Evolutionary conservation across 2,888 invertebrate species (phyloP).

Genomic region (Octodonta nipae): DNA sequence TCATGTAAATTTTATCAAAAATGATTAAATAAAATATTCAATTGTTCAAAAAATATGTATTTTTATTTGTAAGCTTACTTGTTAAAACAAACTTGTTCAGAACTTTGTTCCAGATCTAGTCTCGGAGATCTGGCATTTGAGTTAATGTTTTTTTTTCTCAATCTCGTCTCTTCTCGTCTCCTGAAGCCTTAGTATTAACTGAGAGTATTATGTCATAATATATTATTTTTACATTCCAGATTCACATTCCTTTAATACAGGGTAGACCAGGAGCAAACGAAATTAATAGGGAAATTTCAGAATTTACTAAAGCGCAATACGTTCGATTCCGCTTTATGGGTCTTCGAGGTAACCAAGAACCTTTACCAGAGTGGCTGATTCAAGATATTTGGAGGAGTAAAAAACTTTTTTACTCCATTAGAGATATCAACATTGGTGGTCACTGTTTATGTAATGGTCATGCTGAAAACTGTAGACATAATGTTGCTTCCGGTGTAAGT

Average conservation of each 20-base stretch:
- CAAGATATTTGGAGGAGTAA: constrained; percentile 34
- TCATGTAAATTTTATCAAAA: too few species aligned
- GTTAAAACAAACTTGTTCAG: too few species aligned
- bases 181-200: too few species aligned
- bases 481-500: constrained; percentile 47
- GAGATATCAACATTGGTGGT: constrained; percentile 78
- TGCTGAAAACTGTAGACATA: constrained; percentile 59
- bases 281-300: constrained; percentile 60
- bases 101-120: too few species aligned
- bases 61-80: too few species aligned
- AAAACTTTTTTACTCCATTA: constrained; percentile 76
- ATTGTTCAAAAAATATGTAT: too few species aligned
- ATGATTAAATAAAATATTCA: too few species aligned
- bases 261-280: constrained; percentile 68
- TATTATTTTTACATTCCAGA: too few species aligned
- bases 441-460: constrained; percentile 86
- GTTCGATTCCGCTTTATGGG: constrained; percentile 76
- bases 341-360: constrained; percentile 55
- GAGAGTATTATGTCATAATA: too few species aligned
- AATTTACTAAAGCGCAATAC: constrained; percentile 69
- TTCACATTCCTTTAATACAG: constrained; percentile 75
- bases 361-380: constrained; percentile 28
- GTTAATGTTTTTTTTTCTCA: too few species aligned
- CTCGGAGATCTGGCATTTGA: too few species aligned
- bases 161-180: too few species aligned